These are phyloP conservation scores for Ophioninae sp. DNA, from an alignment of 2,888 invertebrate genomes.

Conservation along the genomic window DNA sequence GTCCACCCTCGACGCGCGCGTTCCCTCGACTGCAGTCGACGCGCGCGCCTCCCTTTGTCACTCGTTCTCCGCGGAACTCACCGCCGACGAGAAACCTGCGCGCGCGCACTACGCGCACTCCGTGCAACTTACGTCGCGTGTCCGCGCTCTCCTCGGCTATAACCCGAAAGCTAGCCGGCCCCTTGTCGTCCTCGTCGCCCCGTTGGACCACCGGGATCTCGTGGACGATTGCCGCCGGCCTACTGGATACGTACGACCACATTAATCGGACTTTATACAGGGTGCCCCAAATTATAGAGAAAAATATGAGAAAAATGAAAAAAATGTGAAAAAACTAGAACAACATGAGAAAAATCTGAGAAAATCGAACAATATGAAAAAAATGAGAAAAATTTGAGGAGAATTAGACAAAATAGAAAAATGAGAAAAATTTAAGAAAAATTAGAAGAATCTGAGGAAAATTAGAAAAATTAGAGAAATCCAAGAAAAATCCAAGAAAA, in stretches of 20 bases:
- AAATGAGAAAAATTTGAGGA: no score
- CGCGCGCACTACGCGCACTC: not conserved
- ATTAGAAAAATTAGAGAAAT: no score
- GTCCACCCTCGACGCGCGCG: constrained; percentile 3
- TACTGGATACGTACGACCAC: not conserved
- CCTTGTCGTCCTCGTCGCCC: constrained; percentile 2
- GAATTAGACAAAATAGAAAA: no score
- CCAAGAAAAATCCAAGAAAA: no score
- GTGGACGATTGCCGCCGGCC: constrained; percentile 1
- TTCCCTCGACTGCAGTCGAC: not conserved
- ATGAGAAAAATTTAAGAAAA: no score
- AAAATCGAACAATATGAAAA: no score
- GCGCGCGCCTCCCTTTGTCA: not conserved
- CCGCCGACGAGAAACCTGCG: not conserved
- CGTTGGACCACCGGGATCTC: constrained; percentile 28
- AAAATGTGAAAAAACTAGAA: no score
- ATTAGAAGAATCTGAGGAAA: no score
- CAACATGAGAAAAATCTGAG: no score
- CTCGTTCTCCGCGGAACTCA: not conserved
- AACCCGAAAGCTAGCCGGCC: constrained; percentile 46
- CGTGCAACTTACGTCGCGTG: constrained; percentile 58
- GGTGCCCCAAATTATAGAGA: not conserved
- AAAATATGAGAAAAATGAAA: no score
- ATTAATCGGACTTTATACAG: not conserved
- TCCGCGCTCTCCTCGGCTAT: constrained; percentile 52